Conservation (phyloP, 2,888 invertebrate species). For the Tenthredo livida region DNA sequence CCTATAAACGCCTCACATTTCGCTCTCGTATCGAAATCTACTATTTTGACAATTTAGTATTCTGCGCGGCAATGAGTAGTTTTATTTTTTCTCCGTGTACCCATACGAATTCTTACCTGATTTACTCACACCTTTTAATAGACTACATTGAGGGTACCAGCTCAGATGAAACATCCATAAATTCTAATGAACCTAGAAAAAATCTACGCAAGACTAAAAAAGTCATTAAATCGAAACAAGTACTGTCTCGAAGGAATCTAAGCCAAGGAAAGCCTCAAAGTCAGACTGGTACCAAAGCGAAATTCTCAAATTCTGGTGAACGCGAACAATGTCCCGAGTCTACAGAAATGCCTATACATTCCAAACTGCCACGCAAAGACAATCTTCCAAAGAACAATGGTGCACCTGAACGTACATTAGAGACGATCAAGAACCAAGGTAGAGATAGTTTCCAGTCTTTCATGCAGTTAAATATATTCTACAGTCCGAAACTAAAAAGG, state of each 20-base stretch:
- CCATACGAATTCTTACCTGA: not conserved
- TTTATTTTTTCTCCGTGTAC: too few relatives aligned
- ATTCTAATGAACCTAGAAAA: not conserved
- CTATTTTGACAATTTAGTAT: too few relatives aligned
- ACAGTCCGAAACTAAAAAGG: constrained; percentile 16
- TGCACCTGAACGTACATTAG: not conserved
- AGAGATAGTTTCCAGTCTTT: not conserved
- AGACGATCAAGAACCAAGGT: not conserved
- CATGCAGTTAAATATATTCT: constrained; percentile 13
- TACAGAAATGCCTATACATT: not conserved
- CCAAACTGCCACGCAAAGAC: not conserved
- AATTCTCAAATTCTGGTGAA: not conserved
- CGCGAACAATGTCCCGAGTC: not conserved
- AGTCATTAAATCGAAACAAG: not conserved
- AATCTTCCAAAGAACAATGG: constrained; percentile 5
- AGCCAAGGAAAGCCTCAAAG: constrained; percentile 5
- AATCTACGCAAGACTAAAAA: not conserved
- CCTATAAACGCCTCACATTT: too few relatives aligned
- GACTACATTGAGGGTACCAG: not conserved
- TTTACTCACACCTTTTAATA: not conserved
- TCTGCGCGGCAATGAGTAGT: too few relatives aligned
- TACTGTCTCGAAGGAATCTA: not conserved
- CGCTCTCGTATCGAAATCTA: too few relatives aligned
- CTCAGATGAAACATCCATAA: not conserved
- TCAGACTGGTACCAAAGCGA: not conserved